Evolutionary conservation across 2,888 invertebrate genomes (phyloP).

Genomic region (Octonoba sinensis): DNA sequence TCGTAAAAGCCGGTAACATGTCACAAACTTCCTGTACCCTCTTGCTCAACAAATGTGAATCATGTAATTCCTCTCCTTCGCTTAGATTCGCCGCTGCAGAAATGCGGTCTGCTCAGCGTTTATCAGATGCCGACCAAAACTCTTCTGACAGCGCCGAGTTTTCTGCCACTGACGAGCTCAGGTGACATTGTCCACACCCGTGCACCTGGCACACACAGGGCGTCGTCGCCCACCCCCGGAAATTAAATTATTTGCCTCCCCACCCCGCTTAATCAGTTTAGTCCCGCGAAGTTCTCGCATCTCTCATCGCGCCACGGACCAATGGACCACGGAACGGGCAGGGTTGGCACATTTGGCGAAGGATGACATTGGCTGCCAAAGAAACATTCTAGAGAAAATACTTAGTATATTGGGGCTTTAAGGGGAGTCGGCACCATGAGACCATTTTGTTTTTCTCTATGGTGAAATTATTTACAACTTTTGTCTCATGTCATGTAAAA

Average conservation of each 20-base stretch:
- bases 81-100: neutral
- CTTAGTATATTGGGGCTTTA: too few species aligned
- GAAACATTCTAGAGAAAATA: too few species aligned
- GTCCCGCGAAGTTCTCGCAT: conserved; percentile 18
- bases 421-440: too few species aligned
- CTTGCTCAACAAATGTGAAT: neutral
- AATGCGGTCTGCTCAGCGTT: too few species aligned
- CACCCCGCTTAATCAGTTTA: conserved; percentile 54
- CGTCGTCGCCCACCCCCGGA: conserved; percentile 42
- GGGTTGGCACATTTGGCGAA: conserved; percentile 42
- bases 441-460: too few species aligned
- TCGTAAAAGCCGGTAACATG: too few species aligned
- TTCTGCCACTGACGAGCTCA: conserved; percentile 53
- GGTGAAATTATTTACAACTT: too few species aligned
- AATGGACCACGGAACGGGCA: conserved; percentile 12
- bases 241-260: conserved; percentile 60
- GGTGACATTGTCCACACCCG: conserved; percentile 60
- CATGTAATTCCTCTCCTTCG: conserved; percentile 1
- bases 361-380: too few species aligned
- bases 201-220: conserved; percentile 16
- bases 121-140: neutral
- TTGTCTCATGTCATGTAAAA: too few species aligned
- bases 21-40: neutral
- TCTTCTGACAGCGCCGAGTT: conserved; percentile 54
- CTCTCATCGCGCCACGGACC: conserved; percentile 58